Percentiles rank a stretch among this genome's conserved stretches.
Evolutionary conservation across 2,888 invertebrate genomes (phyloP).

Genomic region (Dione juno): DNA sequence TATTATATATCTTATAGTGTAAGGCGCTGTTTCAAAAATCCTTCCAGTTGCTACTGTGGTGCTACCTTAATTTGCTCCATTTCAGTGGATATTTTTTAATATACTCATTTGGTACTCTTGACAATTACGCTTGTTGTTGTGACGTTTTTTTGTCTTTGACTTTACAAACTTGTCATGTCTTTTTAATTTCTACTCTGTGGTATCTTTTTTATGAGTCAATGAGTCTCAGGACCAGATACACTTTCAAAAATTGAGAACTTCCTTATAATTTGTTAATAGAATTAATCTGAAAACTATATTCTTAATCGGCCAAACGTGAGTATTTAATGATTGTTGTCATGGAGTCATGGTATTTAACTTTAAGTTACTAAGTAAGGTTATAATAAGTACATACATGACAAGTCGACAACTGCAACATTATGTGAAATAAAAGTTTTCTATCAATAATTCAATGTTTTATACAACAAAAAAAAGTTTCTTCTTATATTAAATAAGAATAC

Average conservation of each 20-base stretch:
- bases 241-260: not conserved
- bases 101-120: too few species aligned
- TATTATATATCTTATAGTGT: too few species aligned
- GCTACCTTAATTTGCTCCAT: too few species aligned
- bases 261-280: not conserved
- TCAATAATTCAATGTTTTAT: too few species aligned
- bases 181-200: not conserved
- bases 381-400: conserved; percentile 31
- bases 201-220: conserved; percentile 11
- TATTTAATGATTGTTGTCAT: not conserved
- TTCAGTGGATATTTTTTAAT: too few species aligned
- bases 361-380: conserved; percentile 38
- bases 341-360: not conserved
- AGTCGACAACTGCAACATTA: conserved; percentile 34
- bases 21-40: too few species aligned
- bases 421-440: too few species aligned
- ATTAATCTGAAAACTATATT: not conserved
- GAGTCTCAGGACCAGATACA: not conserved
- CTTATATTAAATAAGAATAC: not conserved
- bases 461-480: not conserved
- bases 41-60: too few species aligned
- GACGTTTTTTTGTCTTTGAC: too few species aligned
- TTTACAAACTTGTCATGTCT: too few species aligned
- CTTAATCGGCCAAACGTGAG: not conserved
- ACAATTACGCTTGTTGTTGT: too few species aligned